phyloP scores from a whole-genome alignment of 2,888 invertebrate species.

The Tribolium freemani region DNA sequence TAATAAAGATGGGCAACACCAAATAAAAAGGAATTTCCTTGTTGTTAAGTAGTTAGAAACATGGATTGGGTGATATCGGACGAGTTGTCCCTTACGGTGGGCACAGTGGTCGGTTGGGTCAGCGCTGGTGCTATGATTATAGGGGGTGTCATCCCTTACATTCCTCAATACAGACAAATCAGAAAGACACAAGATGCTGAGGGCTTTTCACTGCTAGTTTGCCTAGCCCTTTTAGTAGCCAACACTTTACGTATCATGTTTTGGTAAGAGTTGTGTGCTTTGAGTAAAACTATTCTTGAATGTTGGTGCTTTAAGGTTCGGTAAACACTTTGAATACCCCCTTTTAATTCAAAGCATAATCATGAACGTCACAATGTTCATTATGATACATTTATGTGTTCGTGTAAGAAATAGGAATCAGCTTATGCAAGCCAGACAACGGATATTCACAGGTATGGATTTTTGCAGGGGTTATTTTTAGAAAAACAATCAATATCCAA shows the following conservation, averaged over 20 bases:
- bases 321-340: slow-evolving; percentile 96
- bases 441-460: slow-evolving; percentile 85
- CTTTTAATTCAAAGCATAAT: slow-evolving; percentile 95
- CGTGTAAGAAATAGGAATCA: slow-evolving; percentile 86
- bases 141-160: slow-evolving; percentile 95
- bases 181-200: slow-evolving; percentile 91
- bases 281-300: neutral
- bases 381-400: slow-evolving; percentile 95
- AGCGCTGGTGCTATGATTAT: slow-evolving; percentile 93
- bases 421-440: slow-evolving; percentile 81
- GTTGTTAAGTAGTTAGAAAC: slow-evolving; percentile 51
- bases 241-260: slow-evolving; percentile 97
- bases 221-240: slow-evolving; percentile 93
- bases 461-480: slow-evolving; percentile 46
- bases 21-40: slow-evolving; percentile 11
- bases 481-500: slow-evolving; percentile 48
- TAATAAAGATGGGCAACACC: slow-evolving; percentile 23
- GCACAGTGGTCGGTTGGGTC: slow-evolving; percentile 83
- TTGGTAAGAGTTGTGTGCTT: slow-evolving; percentile 79
- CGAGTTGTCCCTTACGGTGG: slow-evolving; percentile 80
- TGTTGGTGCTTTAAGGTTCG: slow-evolving; percentile 82
- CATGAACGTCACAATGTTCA: slow-evolving; percentile 97
- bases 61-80: slow-evolving; percentile 88
- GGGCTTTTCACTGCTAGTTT: slow-evolving; percentile 97
- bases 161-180: slow-evolving; percentile 97